Evolutionary conservation across 2,113 vertebrate species (phyloP).

Genomic region (Pandion haliaetus): DNA sequence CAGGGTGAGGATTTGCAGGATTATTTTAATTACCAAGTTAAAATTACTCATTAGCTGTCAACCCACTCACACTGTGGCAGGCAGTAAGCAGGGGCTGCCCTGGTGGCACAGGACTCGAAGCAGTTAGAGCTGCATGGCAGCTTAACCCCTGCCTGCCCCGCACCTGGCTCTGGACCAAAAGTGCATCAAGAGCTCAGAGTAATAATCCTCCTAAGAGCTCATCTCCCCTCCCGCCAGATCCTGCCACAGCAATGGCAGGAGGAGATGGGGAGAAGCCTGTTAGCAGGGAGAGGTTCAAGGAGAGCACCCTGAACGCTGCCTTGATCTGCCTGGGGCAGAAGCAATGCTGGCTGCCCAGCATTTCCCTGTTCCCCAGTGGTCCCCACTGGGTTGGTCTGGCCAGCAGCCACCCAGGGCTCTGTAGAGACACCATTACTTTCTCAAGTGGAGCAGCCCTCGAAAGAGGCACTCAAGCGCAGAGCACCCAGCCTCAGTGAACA

Average conservation of each 20-base stretch:
- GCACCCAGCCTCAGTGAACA: fast-evolving
- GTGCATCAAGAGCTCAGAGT: background rate
- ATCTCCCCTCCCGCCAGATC: conserved; percentile 13
- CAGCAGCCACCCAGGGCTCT: background rate
- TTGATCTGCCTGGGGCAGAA: background rate
- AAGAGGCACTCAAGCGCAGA: background rate
- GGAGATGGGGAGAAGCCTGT: background rate
- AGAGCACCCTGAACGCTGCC: background rate
- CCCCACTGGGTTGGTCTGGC: background rate
- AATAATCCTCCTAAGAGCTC: conserved; percentile 53
- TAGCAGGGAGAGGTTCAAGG: background rate
- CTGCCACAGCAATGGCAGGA: background rate
- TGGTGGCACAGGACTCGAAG: background rate
- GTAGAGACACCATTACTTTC: background rate
- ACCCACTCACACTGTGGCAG: background rate
- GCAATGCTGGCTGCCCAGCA: background rate
- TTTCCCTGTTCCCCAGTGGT: background rate
- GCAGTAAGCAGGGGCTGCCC: background rate
- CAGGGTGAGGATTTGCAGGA: background rate
- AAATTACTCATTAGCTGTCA: conserved; percentile 6
- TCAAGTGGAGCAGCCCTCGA: background rate
- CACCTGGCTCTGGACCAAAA: background rate
- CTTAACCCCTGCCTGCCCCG: background rate
- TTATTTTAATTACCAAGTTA: conserved; percentile 45
- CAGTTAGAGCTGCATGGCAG: background rate